A percentile compares a stretch with the other conserved stretches of the same genome.
Evolutionary conservation across 2,888 invertebrate species (phyloP).

Genomic region (Chaetoderma sp.): DNA sequence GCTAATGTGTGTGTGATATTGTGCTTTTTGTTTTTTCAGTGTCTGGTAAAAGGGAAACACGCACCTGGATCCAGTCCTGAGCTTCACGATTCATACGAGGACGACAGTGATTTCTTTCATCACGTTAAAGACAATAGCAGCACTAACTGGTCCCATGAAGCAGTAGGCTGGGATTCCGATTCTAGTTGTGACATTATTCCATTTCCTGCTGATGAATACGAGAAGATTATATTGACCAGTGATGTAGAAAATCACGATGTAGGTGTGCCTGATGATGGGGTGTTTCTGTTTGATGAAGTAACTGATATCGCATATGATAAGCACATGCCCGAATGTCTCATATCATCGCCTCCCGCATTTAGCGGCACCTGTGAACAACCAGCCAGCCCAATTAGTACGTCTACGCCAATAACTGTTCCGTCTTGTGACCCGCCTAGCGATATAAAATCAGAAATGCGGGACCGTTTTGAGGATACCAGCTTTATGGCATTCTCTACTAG

Average conservation of each 20-base stretch:
- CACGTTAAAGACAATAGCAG: not conserved
- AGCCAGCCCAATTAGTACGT: too few species aligned
- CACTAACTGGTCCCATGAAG: not conserved
- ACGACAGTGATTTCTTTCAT: not conserved
- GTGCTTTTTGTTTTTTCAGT: too few species aligned
- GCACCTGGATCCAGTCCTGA: too few species aligned
- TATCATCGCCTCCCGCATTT: too few species aligned
- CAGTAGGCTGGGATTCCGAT: not conserved
- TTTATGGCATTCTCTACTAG: not conserved
- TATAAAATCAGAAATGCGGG: not conserved
- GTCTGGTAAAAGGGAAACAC: too few species aligned
- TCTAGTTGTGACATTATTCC: slow-evolving; percentile 36
- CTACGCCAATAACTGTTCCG: too few species aligned
- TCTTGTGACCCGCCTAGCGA: too few species aligned
- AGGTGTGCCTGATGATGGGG: not conserved
- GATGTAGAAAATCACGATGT: slow-evolving; percentile 25
- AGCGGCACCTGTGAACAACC: too few species aligned
- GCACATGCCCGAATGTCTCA: not conserved
- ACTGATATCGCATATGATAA: not conserved
- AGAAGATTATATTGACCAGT: slow-evolving; percentile 36
- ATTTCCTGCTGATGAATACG: slow-evolving; percentile 40
- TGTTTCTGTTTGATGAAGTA: not conserved
- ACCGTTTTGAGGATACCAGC: not conserved
- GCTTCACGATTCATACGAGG: not conserved
- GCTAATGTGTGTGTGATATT: too few species aligned